These are phyloP conservation scores for Eciton burchellii DNA, from an alignment of 1,140 invertebrate species.

Conservation along the genomic window DNA sequence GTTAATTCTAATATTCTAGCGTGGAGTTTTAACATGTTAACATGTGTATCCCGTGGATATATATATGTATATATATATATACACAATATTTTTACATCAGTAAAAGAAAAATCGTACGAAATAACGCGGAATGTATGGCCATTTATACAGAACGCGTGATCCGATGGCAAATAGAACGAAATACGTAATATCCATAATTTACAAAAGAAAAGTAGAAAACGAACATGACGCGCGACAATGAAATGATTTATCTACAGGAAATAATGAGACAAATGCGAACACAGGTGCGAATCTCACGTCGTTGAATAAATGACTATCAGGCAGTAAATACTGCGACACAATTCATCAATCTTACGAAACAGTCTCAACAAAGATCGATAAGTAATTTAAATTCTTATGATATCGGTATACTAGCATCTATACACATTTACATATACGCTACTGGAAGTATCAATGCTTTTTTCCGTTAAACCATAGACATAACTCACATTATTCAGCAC, in stretches of 20 bases:
- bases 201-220: slow-evolving; percentile 56
- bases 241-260: slow-evolving; percentile 44
- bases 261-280: slow-evolving; percentile 17
- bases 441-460: slow-evolving; percentile 57
- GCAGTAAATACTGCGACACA: slow-evolving; percentile 38
- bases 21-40: too few species aligned
- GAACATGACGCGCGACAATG: neutral
- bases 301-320: slow-evolving; percentile 32
- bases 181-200: slow-evolving; percentile 20
- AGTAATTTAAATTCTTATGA: slow-evolving; percentile 36
- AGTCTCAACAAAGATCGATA: too few species aligned
- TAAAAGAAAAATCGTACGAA: slow-evolving; percentile 62
- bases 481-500: neutral
- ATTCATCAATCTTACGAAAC: slow-evolving; percentile 4
- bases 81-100: slow-evolving; percentile 66
- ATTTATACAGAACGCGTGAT: slow-evolving; percentile 44
- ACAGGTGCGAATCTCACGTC: slow-evolving; percentile 2
- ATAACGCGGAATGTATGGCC: slow-evolving; percentile 57
- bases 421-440: slow-evolving; percentile 66
- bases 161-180: slow-evolving; percentile 16
- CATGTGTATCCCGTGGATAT: slow-evolving; percentile 40
- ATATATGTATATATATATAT: slow-evolving; percentile 68
- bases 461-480: neutral
- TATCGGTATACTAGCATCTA: slow-evolving; percentile 29
- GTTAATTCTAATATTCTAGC: too few species aligned